Percentiles rank a stretch among this genome's conserved stretches.
Evolutionary conservation across 2,797 vertebrate species (phyloP).

Genomic region (Clarias platycephalus): DNA sequence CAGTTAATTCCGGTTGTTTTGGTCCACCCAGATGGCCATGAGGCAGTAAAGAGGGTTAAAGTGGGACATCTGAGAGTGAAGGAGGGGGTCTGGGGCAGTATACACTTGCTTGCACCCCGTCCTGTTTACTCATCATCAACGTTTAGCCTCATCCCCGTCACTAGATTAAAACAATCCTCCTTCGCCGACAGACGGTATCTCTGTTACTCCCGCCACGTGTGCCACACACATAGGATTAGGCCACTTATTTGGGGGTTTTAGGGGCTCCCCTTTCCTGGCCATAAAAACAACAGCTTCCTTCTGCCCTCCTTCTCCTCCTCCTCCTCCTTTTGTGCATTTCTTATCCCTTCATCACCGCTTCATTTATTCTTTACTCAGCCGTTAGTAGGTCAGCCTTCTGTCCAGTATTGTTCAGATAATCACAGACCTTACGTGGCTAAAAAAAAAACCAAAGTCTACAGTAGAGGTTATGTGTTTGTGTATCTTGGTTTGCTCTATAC

Average conservation of each 20-base stretch:
- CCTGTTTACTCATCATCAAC: slow-evolving; percentile 59
- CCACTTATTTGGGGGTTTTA: slow-evolving; percentile 60
- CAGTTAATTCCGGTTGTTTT: slow-evolving; percentile 38
- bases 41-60: slow-evolving; percentile 59
- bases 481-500: neutral
- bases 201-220: slow-evolving; percentile 67
- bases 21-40: slow-evolving; percentile 65
- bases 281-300: slow-evolving; percentile 43
- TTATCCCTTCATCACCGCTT: slow-evolving; percentile 35
- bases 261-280: slow-evolving; percentile 35
- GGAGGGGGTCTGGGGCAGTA: slow-evolving; percentile 31
- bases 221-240: slow-evolving; percentile 72
- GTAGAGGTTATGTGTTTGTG: slow-evolving; percentile 27
- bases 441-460: slow-evolving; percentile 40
- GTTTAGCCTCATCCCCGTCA: slow-evolving; percentile 63
- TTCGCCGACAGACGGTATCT: slow-evolving; percentile 74
- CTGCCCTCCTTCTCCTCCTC: neutral
- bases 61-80: slow-evolving; percentile 60
- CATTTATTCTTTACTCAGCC: slow-evolving; percentile 49
- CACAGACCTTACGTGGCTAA: slow-evolving; percentile 29
- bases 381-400: slow-evolving; percentile 37
- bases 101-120: slow-evolving; percentile 41
- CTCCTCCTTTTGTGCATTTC: slow-evolving; percentile 29
- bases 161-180: slow-evolving; percentile 83
- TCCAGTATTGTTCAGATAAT: slow-evolving; percentile 24